Evolutionary conservation across 2,797 vertebrate genomes (phyloP).

Genomic region (Gallirallus australis): DNA sequence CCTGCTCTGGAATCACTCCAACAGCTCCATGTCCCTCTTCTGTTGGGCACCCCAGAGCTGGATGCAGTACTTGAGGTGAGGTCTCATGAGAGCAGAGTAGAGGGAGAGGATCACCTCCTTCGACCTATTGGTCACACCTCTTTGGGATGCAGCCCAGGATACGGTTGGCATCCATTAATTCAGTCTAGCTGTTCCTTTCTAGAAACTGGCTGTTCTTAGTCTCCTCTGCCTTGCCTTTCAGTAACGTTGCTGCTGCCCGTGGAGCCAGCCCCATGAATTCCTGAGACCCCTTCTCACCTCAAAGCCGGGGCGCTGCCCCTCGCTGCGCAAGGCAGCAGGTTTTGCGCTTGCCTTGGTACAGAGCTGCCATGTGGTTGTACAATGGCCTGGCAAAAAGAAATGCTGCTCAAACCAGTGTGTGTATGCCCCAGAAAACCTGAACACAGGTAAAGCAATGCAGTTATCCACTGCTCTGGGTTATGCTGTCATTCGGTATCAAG

Average conservation of each 20-base stretch:
- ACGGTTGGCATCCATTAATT: background rate
- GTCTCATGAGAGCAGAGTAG: no score
- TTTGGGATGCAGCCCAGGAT: no score
- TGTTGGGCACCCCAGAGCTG: no score
- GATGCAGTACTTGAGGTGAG: no score
- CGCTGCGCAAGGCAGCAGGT: slow-evolving; percentile 67
- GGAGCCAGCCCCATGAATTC: slow-evolving; percentile 80
- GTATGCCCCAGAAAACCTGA: slow-evolving; percentile 78
- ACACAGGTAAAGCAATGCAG: slow-evolving; percentile 77
- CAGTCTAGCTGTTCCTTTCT: background rate
- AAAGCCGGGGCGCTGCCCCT: slow-evolving; percentile 79
- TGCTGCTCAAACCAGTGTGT: slow-evolving; percentile 81
- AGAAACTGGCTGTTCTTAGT: background rate
- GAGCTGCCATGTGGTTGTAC: slow-evolving; percentile 76
- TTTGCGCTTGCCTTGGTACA: slow-evolving; percentile 81
- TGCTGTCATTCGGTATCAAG: slow-evolving; percentile 44
- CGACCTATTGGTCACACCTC: no score
- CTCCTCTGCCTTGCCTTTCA: background rate
- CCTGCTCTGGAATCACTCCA: no score
- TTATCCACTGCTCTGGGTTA: slow-evolving; percentile 20
- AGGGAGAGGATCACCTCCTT: no score
- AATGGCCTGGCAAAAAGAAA: slow-evolving; percentile 77
- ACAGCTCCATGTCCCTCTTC: no score
- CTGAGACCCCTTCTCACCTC: slow-evolving; percentile 72
- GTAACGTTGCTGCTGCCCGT: background rate